These are phyloP conservation scores for Melanostoma mellinum DNA, from an alignment of 2,888 invertebrate genomes.

Conservation along the genomic window DNA sequence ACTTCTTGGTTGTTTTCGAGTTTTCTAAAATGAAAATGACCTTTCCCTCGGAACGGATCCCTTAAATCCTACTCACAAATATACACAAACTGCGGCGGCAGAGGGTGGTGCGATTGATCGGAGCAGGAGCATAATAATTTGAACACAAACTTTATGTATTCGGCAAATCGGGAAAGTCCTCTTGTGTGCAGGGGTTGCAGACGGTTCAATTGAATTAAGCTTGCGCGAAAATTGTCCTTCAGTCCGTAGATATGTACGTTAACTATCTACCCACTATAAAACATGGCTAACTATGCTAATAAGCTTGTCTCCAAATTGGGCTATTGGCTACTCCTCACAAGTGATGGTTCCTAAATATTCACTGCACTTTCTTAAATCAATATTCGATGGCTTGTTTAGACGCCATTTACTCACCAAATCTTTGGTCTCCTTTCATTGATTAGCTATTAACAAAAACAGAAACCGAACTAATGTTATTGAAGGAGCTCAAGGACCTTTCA, in stretches of 20 bases:
- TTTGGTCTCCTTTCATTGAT: background rate
- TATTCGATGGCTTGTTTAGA: constrained; percentile 26
- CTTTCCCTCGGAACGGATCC: constrained; percentile 59
- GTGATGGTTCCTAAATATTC: constrained; percentile 21
- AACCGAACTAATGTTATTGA: background rate
- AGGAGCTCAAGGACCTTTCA: background rate
- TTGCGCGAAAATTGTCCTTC: constrained; percentile 53
- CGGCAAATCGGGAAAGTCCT: constrained; percentile 31
- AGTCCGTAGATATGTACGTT: constrained; percentile 37
- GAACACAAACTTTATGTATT: constrained; percentile 50
- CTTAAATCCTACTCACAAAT: constrained; percentile 48
- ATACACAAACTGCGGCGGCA: background rate
- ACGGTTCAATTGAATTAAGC: constrained; percentile 52
- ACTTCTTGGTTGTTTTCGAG: constrained; percentile 28
- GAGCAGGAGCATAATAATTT: constrained; percentile 11
- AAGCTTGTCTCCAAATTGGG: constrained; percentile 47
- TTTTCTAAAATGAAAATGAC: constrained; percentile 45
- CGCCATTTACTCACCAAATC: constrained; percentile 56
- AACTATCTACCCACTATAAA: constrained; percentile 30
- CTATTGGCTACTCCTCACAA: constrained; percentile 34
- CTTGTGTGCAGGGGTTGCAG: constrained; percentile 49
- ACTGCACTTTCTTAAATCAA: constrained; percentile 58
- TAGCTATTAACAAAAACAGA: constrained; percentile 3
- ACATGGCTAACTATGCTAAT: constrained; percentile 34
- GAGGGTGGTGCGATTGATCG: background rate